Percentiles rank a stretch among this genome's conserved stretches.
phyloP scores from a whole-genome alignment of 2,888 invertebrate genomes.

The Leptinotarsa rubiginosa region DNA sequence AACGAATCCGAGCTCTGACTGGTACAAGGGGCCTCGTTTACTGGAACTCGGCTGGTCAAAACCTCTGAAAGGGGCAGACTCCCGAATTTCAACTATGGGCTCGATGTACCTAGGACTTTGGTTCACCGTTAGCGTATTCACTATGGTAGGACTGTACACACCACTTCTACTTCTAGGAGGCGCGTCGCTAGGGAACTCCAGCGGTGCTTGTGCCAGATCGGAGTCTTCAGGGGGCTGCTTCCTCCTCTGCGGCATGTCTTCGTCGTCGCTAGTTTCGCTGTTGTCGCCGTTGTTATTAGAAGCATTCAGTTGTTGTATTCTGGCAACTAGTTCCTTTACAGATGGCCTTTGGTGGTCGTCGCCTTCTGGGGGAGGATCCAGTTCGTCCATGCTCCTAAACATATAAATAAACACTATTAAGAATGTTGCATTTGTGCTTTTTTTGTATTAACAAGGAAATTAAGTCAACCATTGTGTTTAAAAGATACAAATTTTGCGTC shows the following conservation, averaged over 20 bases:
- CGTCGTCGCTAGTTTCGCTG: constrained; percentile 65
- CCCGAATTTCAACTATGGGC: constrained; percentile 61
- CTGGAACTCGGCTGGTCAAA: constrained; percentile 45
- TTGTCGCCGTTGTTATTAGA: constrained; percentile 56
- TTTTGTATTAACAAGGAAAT: neutral
- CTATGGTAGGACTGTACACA: constrained; percentile 68
- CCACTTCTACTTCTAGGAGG: constrained; percentile 65
- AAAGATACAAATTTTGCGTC: neutral
- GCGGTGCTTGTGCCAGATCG: constrained; percentile 14
- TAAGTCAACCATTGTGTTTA: neutral
- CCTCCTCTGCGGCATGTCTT: constrained; percentile 57
- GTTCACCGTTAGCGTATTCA: constrained; percentile 57
- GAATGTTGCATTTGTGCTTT: neutral
- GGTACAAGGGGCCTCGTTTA: constrained; percentile 46
- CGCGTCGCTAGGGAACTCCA: constrained; percentile 55
- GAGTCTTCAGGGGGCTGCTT: constrained; percentile 20
- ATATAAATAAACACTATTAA: constrained; percentile 14
- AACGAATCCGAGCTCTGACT: constrained; percentile 49
- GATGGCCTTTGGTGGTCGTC: constrained; percentile 67
- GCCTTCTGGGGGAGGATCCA: constrained; percentile 62
- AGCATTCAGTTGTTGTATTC: constrained; percentile 68
- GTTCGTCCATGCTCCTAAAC: constrained; percentile 65
- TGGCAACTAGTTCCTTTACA: constrained; percentile 74
- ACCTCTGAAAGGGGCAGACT: constrained; percentile 49
- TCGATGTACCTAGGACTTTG: constrained; percentile 59